Evolutionary conservation across 53 echinoderm and acorn worm genomes (phyloP).

Genomic region (Stichopus horrens): DNA sequence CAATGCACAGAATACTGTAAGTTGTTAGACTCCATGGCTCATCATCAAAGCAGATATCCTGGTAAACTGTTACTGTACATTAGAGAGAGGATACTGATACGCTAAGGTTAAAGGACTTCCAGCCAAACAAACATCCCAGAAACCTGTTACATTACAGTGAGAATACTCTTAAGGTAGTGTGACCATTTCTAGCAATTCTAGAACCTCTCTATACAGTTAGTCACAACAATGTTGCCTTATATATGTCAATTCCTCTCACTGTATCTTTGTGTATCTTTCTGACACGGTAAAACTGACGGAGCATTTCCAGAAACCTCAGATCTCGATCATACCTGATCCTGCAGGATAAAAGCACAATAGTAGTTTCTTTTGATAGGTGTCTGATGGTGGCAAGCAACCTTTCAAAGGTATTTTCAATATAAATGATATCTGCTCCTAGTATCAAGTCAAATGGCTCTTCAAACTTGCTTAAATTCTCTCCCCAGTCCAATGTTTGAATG

Average conservation of each 20-base stretch:
- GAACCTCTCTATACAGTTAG: background rate
- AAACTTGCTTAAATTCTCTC: slow-evolving; percentile 65
- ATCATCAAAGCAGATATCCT: too few relatives aligned
- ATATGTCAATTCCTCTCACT: slow-evolving; percentile 71
- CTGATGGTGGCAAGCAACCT: slow-evolving; percentile 69
- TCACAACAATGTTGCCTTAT: slow-evolving; percentile 48
- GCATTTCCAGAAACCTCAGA: slow-evolving; percentile 64
- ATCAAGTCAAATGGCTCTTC: slow-evolving; percentile 68
- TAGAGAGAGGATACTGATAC: too few relatives aligned
- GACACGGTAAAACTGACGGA: slow-evolving; percentile 64
- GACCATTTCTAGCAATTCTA: background rate
- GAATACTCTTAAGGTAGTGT: too few relatives aligned
- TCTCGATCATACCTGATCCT: slow-evolving; percentile 88
- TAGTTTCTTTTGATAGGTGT: slow-evolving; percentile 52
- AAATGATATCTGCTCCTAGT: slow-evolving; percentile 93
- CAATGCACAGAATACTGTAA: too few relatives aligned
- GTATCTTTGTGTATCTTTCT: slow-evolving; percentile 62
- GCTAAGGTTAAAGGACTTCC: too few relatives aligned
- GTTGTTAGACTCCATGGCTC: too few relatives aligned
- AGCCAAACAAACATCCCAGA: too few relatives aligned
- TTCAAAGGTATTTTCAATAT: slow-evolving; percentile 80
- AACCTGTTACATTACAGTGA: too few relatives aligned
- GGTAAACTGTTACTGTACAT: too few relatives aligned
- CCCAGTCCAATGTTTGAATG: slow-evolving; percentile 68
- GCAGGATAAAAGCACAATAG: slow-evolving; percentile 76